These are phyloP conservation scores for Cotesia glomerata DNA, from an alignment of 1,140 invertebrate species.

Conservation along the genomic window DNA sequence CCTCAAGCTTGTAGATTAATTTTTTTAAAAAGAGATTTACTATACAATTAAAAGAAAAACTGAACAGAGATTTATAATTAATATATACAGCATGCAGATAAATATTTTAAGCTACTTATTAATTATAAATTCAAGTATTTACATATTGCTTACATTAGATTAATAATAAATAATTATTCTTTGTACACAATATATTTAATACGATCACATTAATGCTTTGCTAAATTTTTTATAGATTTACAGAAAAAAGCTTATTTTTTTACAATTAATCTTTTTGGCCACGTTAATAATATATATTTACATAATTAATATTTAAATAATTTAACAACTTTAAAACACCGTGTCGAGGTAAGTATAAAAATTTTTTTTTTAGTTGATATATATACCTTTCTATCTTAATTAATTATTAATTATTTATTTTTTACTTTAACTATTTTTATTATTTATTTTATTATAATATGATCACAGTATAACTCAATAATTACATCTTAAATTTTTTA, in stretches of 20 bases:
- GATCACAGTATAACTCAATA: too few relatives aligned
- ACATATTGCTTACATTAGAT: not conserved
- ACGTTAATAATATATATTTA: not conserved
- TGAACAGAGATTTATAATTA: too few relatives aligned
- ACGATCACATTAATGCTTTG: not conserved
- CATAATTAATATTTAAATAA: not conserved
- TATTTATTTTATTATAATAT: not conserved
- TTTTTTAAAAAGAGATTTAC: not conserved
- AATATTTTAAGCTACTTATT: too few relatives aligned
- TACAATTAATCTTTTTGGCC: not conserved
- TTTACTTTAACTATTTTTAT: not conserved
- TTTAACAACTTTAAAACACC: not conserved
- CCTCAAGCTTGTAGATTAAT: not conserved
- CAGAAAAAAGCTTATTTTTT: not conserved
- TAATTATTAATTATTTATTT: not conserved
- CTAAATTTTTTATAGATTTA: not conserved
- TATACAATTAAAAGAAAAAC: too few relatives aligned
- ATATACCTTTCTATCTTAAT: not conserved
- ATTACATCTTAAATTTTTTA: too few relatives aligned
- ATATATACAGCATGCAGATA: too few relatives aligned
- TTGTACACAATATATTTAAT: too few relatives aligned
- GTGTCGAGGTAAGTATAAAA: slow-evolving; percentile 8
- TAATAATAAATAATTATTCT: not conserved
- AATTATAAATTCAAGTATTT: not conserved
- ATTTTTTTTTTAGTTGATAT: not conserved